Percentiles rank a stretch among this genome's conserved stretches.
Conservation (phyloP, 1,140 invertebrate genomes). For the Vanessa atalanta region DNA sequence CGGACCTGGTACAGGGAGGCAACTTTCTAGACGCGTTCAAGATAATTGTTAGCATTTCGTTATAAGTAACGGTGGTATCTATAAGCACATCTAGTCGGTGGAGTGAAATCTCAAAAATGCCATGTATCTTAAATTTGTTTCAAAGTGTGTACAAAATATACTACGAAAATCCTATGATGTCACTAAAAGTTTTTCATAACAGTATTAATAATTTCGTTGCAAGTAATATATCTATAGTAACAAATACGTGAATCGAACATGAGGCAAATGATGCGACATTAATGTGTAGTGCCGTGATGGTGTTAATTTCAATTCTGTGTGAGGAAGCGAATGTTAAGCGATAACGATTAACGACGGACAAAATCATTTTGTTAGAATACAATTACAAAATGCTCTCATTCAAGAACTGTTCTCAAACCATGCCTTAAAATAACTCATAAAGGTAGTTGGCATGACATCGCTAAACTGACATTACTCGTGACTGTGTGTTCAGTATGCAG, state of each 20-base stretch:
- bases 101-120: neutral
- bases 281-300: slow-evolving; percentile 46
- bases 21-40: neutral
- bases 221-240: slow-evolving; percentile 14
- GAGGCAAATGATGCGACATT: slow-evolving; percentile 25
- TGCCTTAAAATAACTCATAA: slow-evolving; percentile 61
- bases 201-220: neutral
- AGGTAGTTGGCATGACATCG: slow-evolving; percentile 73
- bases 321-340: slow-evolving; percentile 56
- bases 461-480: slow-evolving; percentile 31
- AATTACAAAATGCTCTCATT: slow-evolving; percentile 52
- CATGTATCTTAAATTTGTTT: neutral
- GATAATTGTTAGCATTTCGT: neutral
- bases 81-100: neutral
- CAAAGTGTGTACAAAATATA: neutral
- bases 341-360: slow-evolving; percentile 19
- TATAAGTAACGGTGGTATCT: neutral
- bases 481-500: slow-evolving; percentile 30
- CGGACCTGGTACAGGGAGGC: slow-evolving; percentile 85
- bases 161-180: neutral
- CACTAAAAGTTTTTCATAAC: neutral
- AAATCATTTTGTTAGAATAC: slow-evolving; percentile 53
- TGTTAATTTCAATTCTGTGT: slow-evolving; percentile 45
- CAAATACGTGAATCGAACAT: slow-evolving; percentile 12
- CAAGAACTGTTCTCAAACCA: slow-evolving; percentile 61